phyloP scores from a whole-genome alignment of 2,797 vertebrate genomes.

The Prionace glauca region DNA sequence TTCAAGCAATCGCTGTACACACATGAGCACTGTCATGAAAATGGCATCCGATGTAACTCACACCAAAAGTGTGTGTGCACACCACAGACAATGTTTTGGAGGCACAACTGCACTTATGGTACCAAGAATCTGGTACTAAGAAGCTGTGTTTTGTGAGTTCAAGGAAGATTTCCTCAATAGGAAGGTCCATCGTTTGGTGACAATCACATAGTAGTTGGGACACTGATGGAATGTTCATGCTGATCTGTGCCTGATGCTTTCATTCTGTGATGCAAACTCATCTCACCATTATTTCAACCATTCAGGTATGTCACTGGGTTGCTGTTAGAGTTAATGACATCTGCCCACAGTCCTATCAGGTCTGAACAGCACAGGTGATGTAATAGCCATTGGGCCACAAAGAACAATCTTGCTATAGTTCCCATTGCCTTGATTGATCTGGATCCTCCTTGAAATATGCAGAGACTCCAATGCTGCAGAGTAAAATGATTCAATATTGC shows the following conservation, averaged over 20 bases:
- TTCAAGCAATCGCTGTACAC: too few species aligned
- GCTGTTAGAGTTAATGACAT: background rate
- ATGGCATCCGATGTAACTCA: too few species aligned
- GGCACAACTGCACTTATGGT: too few species aligned
- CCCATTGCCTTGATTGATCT: background rate
- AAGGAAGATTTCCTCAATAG: background rate
- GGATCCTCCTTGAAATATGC: background rate
- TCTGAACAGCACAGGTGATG: background rate
- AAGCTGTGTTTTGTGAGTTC: too few species aligned
- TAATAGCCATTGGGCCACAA: background rate
- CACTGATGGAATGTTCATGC: background rate
- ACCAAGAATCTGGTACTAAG: too few species aligned
- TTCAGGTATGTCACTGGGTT: background rate
- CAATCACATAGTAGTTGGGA: background rate
- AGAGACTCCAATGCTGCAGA: background rate
- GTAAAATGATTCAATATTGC: background rate
- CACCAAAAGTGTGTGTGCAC: too few species aligned
- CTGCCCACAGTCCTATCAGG: background rate
- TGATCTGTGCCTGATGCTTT: background rate
- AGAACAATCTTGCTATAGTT: background rate
- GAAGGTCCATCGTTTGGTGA: background rate
- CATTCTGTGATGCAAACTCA: background rate
- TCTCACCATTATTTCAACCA: background rate
- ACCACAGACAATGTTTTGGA: too few species aligned
- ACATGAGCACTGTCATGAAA: too few species aligned